These are phyloP conservation scores for Amblyopsis hoosieri DNA, from an alignment of 2,797 vertebrate species.

Conservation along the genomic window DNA sequence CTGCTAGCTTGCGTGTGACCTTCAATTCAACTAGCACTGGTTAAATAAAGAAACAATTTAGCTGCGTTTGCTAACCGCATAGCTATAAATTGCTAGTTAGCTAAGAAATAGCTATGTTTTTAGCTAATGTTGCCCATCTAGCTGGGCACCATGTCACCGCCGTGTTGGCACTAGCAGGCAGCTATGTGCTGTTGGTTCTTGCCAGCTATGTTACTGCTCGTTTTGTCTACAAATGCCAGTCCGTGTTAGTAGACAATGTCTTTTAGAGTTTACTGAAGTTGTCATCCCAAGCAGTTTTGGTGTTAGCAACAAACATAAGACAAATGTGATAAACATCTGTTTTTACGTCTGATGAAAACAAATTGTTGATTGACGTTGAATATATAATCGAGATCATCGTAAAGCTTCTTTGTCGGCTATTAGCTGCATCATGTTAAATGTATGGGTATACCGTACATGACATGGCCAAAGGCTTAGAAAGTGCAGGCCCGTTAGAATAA, in stretches of 20 bases:
- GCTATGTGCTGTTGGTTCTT: neutral
- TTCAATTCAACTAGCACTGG: conserved; percentile 48
- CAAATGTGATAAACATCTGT: too few relatives aligned
- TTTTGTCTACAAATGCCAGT: conserved; percentile 37
- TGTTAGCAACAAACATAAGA: too few relatives aligned
- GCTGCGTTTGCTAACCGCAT: conserved; percentile 6
- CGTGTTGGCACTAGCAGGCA: conserved; percentile 58
- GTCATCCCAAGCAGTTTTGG: too few relatives aligned
- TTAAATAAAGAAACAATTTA: conserved; percentile 40
- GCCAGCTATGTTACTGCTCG: conserved; percentile 43
- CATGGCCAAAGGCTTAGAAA: too few relatives aligned
- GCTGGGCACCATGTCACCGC: conserved; percentile 53
- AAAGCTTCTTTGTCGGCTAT: too few relatives aligned
- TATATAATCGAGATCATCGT: too few relatives aligned
- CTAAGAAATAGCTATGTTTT: conserved; percentile 30
- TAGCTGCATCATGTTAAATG: too few relatives aligned
- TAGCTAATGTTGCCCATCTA: conserved; percentile 35
- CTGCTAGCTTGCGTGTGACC: conserved; percentile 62
- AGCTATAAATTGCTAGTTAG: conserved; percentile 34
- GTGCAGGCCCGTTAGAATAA: too few relatives aligned
- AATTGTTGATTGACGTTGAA: too few relatives aligned
- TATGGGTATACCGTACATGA: too few relatives aligned
- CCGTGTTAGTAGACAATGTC: conserved; percentile 26
- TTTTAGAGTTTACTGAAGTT: too few relatives aligned
- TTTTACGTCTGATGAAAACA: too few relatives aligned